phyloP scores from a whole-genome alignment of 2,888 invertebrate species.

The Hydriomena furcata region DNA sequence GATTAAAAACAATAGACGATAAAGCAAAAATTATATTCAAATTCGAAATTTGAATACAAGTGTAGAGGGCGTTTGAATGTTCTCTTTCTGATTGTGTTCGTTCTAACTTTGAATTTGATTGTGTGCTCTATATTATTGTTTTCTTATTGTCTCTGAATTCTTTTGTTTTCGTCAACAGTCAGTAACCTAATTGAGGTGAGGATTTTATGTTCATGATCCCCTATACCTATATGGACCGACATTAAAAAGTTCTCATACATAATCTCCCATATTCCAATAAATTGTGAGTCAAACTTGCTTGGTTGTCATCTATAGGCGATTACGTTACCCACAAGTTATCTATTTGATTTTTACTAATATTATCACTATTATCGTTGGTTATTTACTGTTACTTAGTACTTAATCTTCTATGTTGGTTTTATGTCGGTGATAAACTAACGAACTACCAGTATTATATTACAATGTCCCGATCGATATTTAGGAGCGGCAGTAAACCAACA shows the following conservation, averaged over 20 bases:
- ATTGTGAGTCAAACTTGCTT: no score
- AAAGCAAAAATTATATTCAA: no score
- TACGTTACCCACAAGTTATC: background rate
- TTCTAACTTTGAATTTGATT: slow-evolving; percentile 71
- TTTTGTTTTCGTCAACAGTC: slow-evolving; percentile 29
- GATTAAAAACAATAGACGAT: no score
- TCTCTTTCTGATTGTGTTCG: slow-evolving; percentile 61
- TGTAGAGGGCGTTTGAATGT: slow-evolving; percentile 66
- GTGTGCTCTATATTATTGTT: slow-evolving; percentile 64
- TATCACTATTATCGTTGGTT: slow-evolving; percentile 2
- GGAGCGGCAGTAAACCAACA: slow-evolving; percentile 50
- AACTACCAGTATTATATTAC: slow-evolving; percentile 20
- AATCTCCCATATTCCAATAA: no score
- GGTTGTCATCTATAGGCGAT: no score
- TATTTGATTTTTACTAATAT: slow-evolving; percentile 4
- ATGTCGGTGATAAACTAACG: slow-evolving; percentile 9
- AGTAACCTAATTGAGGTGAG: background rate
- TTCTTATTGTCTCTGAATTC: slow-evolving; percentile 54
- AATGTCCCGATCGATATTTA: slow-evolving; percentile 60
- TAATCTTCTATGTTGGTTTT: slow-evolving; percentile 4
- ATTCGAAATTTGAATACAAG: slow-evolving; percentile 74
- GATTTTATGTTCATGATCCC: no score
- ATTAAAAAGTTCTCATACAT: no score
- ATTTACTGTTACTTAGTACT: slow-evolving; percentile 2
- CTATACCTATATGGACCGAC: no score